Conservation (phyloP, 2,797 vertebrate species). For the Scolopax rusticola region DNA sequence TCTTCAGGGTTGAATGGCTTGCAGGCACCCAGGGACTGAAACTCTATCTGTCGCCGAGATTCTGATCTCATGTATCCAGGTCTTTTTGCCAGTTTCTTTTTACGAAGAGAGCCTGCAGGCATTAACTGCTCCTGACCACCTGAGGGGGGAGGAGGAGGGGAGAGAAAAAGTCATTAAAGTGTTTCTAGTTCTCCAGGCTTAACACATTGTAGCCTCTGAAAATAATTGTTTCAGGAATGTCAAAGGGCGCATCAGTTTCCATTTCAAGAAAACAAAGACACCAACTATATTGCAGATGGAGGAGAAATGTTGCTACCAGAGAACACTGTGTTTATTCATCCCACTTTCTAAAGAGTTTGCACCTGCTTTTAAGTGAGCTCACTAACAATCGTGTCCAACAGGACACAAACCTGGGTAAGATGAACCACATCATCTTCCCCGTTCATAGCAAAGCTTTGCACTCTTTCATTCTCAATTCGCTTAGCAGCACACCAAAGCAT, state of each 20-base stretch:
- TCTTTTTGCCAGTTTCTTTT: slow-evolving; percentile 81
- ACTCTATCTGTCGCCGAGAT: slow-evolving; percentile 53
- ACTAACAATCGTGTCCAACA: not conserved
- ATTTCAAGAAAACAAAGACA: not conserved
- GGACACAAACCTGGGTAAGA: not conserved
- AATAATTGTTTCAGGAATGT: not conserved
- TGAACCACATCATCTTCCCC: not conserved
- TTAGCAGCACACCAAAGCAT: not conserved
- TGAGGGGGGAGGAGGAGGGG: not conserved
- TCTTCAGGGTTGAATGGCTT: not conserved
- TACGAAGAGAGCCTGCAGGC: slow-evolving; percentile 47
- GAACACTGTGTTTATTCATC: not conserved
- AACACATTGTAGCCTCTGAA: not conserved
- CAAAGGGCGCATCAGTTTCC: not conserved
- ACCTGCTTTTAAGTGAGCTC: not conserved
- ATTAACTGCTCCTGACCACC: slow-evolving; percentile 64
- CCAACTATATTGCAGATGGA: not conserved
- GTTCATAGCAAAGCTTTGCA: not conserved
- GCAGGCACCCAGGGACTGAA: not conserved
- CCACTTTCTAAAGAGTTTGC: not conserved
- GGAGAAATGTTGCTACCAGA: not conserved
- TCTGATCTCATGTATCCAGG: slow-evolving; percentile 86
- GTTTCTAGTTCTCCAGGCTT: not conserved
- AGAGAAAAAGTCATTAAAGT: not conserved
- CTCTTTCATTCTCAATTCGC: not conserved